Percentiles rank a stretch among this genome's conserved stretches.
phyloP scores from a whole-genome alignment of 2,797 vertebrate species.

The Takifugu ocellatus region DNA sequence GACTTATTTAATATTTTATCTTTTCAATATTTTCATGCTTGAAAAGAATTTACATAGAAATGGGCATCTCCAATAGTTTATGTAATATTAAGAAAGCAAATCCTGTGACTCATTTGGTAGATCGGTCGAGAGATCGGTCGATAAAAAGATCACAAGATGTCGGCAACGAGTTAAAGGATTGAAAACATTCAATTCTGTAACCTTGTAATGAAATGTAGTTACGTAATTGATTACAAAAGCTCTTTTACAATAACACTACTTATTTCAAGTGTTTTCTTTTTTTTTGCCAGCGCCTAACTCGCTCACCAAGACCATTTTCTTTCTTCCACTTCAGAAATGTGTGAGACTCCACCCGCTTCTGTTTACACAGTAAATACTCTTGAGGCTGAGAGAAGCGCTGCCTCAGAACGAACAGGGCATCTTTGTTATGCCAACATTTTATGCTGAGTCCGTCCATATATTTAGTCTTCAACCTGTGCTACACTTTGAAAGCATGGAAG shows the following conservation, averaged over 20 bases:
- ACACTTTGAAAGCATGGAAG: background rate
- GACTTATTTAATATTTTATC: no score
- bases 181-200: background rate
- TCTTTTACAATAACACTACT: background rate
- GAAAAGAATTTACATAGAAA: no score
- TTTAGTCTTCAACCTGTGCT: constrained; percentile 13
- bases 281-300: background rate
- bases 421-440: constrained; percentile 57
- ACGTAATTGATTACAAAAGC: background rate
- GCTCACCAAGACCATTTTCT: constrained; percentile 6
- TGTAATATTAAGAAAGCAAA: no score
- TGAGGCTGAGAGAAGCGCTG: constrained; percentile 16
- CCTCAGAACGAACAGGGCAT: constrained; percentile 21
- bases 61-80: no score
- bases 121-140: no score
- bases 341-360: constrained; percentile 5
- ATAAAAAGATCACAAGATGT: background rate
- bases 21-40: no score
- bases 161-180: background rate
- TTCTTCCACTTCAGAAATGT: constrained; percentile 13
- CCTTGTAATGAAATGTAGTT: background rate
- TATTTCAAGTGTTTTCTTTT: background rate
- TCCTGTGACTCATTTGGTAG: no score
- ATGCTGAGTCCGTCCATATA: constrained; percentile 8
- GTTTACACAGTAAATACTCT: constrained; percentile 39